Base-by-base conservation (phyloP, 2,797 vertebrate species). In the Xiphorhynchus erythropygius region DNA sequence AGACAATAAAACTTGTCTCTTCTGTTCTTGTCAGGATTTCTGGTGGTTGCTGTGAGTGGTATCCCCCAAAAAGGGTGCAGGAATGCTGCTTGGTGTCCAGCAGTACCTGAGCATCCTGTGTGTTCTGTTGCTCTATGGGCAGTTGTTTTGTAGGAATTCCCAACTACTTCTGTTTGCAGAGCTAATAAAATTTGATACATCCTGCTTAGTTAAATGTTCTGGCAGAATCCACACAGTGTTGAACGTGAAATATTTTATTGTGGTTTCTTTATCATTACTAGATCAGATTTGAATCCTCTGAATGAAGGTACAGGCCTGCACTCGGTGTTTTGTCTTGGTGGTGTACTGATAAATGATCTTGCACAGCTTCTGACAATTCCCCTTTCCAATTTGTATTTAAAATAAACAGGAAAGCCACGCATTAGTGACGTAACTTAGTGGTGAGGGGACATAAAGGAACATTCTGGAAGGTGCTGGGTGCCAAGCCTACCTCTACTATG, bases 1-100 rank as follows among this genome's bases (percentile, higher is more conserved):
- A 10, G 23, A 11, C 0, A 3, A 4, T 41, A 47, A 50, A 80
- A 49, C 9, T 55, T 1, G 0, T 39, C 15, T 63, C 4, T 22
- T 21, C 41, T 60, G 11, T 32, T 71, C 49, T 52, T 74, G n/a
- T 57, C 12, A 13, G 1, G 32, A 2, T 16, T 63, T 42, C 30
- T 62, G 35, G 12, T 57, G 35, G 35, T 25, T 78, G 59, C 17
- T 75, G 37, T 14, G 32, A 49, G 17, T 18, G 27, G 4, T 57
- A 2, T 46, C 30, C 17, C 10, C 2, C 2, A 37, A n/a, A n/a
- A 42, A 70, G 33, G 50, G 3, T 44, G 5, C 49, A 28, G 41
- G 33, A 65, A 19, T 56, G 52, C 52, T 75, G 1, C 42, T 80
- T 53, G 50, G 22, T 89, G 74, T 49, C 28, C 25, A 23, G 55